A percentile compares a stretch with the other conserved stretches of the same genome.
Conservation (phyloP, 2,113 vertebrate genomes). For the Stigmatopora argus region DNA sequence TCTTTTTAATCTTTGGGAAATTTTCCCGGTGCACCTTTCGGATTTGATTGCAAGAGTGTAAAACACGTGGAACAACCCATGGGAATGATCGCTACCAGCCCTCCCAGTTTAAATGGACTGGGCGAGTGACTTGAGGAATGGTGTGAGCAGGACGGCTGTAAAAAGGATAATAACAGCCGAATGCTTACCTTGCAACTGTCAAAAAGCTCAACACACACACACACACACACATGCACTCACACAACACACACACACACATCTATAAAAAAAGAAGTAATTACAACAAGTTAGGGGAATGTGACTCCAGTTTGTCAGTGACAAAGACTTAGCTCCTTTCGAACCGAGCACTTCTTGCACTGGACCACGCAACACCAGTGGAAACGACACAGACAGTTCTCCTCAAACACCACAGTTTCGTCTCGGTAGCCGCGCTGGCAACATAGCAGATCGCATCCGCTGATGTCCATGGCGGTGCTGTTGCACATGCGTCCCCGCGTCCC, state of each 20-base stretch:
- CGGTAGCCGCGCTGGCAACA: constrained; percentile 90
- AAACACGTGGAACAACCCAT: constrained; percentile 22
- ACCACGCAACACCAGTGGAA: constrained; percentile 98
- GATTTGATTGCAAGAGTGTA: background rate
- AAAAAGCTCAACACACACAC: constrained; percentile 12
- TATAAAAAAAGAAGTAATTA: constrained; percentile 15
- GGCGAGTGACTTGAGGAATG: background rate
- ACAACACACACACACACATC: constrained; percentile 12
- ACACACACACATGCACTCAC: constrained; percentile 5
- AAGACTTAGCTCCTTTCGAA: constrained; percentile 89
- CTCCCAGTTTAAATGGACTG: too few species aligned
- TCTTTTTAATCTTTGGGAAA: background rate
- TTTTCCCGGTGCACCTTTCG: background rate
- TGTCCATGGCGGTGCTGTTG: constrained; percentile 92
- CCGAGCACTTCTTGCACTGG: constrained; percentile 91
- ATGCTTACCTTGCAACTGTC: constrained; percentile 20
- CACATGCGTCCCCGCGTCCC: constrained; percentile 88
- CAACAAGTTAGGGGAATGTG: constrained; percentile 4
- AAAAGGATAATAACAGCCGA: constrained; percentile 10
- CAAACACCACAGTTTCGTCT: constrained; percentile 84
- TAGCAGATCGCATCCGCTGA: constrained; percentile 90
- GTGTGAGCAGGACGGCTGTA: constrained; percentile 9
- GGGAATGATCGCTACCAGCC: background rate
- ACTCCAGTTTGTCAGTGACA: constrained; percentile 72
- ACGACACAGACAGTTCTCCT: constrained; percentile 95